Evolutionary conservation across 2,888 invertebrate species (phyloP).

Genomic region (Temnothorax ravouxi): DNA sequence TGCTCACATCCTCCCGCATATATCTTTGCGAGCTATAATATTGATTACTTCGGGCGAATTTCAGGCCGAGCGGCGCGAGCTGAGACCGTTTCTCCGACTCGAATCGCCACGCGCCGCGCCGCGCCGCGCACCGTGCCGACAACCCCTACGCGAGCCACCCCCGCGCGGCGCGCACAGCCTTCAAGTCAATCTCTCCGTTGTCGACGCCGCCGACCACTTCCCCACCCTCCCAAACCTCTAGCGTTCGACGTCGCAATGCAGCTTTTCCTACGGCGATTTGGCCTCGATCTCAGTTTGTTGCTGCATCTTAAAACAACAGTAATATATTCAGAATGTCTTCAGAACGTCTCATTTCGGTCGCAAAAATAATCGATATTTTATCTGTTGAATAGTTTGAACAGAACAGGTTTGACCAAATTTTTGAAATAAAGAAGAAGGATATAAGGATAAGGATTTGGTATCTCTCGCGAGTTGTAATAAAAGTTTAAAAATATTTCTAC

Average conservation of each 20-base stretch:
- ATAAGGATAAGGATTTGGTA: too few relatives aligned
- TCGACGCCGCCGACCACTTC: constrained; percentile 46
- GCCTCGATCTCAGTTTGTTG: constrained; percentile 17
- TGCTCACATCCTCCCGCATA: constrained; percentile 81
- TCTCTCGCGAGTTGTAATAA: neutral
- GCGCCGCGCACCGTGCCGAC: constrained; percentile 12
- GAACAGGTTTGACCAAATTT: neutral
- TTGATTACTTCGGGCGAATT: constrained; percentile 83
- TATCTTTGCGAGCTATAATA: constrained; percentile 82
- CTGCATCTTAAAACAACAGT: constrained; percentile 4
- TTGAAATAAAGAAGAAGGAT: neutral
- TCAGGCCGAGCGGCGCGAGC: constrained; percentile 67
- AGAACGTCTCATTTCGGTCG: neutral
- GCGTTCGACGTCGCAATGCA: constrained; percentile 72
- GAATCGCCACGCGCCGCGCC: constrained; percentile 10
- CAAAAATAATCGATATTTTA: neutral
- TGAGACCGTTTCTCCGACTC: constrained; percentile 64
- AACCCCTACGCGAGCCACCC: constrained; percentile 52
- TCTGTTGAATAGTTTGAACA: neutral
- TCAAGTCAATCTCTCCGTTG: constrained; percentile 57
- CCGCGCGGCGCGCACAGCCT: constrained; percentile 44
- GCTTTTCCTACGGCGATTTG: constrained; percentile 62
- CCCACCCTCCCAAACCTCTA: neutral
- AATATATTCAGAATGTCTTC: neutral
- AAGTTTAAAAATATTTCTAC: neutral